A percentile compares a stretch with the other conserved stretches of the same genome.
Evolutionary conservation across 2,113 vertebrate species (phyloP).

Genomic region (Sapajus apella): DNA sequence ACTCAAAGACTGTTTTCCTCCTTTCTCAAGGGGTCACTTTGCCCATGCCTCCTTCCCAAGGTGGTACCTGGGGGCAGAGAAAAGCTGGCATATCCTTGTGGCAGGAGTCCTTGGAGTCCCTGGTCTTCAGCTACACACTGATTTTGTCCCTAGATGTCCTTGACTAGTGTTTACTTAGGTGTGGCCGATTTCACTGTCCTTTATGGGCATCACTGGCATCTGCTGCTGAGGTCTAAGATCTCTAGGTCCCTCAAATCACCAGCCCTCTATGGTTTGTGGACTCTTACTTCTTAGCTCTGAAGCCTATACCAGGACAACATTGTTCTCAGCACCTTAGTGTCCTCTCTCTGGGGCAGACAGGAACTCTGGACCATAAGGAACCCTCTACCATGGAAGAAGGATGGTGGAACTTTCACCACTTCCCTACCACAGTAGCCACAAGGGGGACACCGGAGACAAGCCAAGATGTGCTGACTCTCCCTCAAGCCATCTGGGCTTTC

Average conservation of each 20-base stretch:
- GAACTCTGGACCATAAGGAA: not conserved
- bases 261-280: not conserved
- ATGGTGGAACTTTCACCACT: too few relatives aligned
- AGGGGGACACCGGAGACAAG: rapidly evolving
- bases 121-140: too few relatives aligned
- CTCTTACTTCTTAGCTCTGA: not conserved
- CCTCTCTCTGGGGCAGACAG: not conserved
- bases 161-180: not conserved
- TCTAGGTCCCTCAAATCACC: not conserved
- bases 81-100: not conserved
- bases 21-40: not conserved
- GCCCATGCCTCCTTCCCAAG: not conserved
- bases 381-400: too few relatives aligned
- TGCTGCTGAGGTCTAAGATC: not conserved
- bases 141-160: not conserved
- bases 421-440: not conserved
- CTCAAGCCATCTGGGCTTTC: not conserved
- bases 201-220: not conserved
- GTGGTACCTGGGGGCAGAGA: too few relatives aligned
- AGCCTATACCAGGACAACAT: not conserved
- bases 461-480: not conserved
- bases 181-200: not conserved
- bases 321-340: not conserved
- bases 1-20: not conserved
- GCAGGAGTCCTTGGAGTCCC: not conserved